Evolutionary conservation across 2,888 invertebrate species (phyloP).

Genomic region (Tetragnatha montana): DNA sequence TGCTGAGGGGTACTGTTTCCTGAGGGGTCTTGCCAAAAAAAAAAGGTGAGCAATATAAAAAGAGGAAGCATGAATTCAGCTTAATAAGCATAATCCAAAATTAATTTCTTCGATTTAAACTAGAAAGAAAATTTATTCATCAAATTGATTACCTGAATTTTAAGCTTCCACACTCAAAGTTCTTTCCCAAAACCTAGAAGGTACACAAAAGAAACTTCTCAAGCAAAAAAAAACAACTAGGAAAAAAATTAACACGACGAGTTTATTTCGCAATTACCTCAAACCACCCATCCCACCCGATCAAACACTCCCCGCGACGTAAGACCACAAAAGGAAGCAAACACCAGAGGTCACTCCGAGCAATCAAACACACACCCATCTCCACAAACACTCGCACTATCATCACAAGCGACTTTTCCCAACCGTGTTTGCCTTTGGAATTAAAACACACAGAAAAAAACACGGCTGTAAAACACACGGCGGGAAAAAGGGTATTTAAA

Average conservation of each 20-base stretch:
- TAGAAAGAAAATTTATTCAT: too few relatives aligned
- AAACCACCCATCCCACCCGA: not conserved
- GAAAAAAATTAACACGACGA: not conserved
- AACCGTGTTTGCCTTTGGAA: not conserved
- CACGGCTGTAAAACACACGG: not conserved
- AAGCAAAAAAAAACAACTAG: not conserved
- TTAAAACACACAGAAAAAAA: not conserved
- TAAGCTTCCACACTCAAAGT: not conserved
- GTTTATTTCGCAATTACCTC: not conserved
- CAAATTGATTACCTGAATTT: too few relatives aligned
- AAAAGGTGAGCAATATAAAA: too few relatives aligned
- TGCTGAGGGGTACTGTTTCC: too few relatives aligned
- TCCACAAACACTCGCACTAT: not conserved
- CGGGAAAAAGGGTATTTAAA: not conserved
- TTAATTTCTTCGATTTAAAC: too few relatives aligned
- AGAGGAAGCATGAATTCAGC: too few relatives aligned
- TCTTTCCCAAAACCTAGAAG: not conserved
- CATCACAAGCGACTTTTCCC: not conserved
- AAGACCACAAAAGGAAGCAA: not conserved
- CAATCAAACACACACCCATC: not conserved
- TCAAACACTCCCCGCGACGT: not conserved
- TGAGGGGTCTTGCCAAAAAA: too few relatives aligned
- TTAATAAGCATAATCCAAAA: too few relatives aligned
- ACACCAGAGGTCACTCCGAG: not conserved
- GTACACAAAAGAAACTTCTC: not conserved